phyloP scores from a whole-genome alignment of 2,113 vertebrate species.

The Siphamia tubifer region DNA sequence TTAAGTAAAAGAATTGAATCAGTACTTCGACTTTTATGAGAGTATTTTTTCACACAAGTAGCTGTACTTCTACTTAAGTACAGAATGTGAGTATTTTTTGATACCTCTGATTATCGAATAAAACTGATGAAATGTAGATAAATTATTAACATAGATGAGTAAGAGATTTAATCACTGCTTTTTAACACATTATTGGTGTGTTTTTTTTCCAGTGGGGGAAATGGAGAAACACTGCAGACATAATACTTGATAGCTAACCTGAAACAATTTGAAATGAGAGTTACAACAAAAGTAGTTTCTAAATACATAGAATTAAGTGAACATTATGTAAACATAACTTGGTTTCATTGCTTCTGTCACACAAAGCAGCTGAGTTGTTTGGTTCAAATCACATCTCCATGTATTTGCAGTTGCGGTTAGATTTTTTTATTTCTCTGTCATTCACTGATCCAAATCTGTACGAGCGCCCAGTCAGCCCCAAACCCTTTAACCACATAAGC shows the following conservation, averaged over 20 bases:
- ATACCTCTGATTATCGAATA: too few relatives aligned
- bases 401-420: constrained; percentile 17
- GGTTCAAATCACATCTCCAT: neutral
- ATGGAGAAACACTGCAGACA: neutral
- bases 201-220: neutral
- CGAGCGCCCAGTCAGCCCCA: neutral
- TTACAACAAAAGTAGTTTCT: neutral
- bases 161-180: neutral
- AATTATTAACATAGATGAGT: neutral
- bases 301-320: neutral
- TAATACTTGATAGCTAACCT: neutral
- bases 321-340: neutral
- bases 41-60: too few relatives aligned
- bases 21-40: too few relatives aligned
- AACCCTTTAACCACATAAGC: constrained; percentile 11
- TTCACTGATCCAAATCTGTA: constrained; percentile 19
- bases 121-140: neutral
- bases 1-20: too few relatives aligned
- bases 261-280: too few relatives aligned
- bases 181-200: neutral
- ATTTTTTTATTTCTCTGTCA: constrained; percentile 34
- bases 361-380: constrained; percentile 3
- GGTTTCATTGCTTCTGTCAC: constrained; percentile 3
- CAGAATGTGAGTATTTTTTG: too few relatives aligned
- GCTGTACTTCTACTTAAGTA: too few relatives aligned